Evolutionary conservation across 2,888 invertebrate species (phyloP).

Genomic region (Lithophane leautieri): DNA sequence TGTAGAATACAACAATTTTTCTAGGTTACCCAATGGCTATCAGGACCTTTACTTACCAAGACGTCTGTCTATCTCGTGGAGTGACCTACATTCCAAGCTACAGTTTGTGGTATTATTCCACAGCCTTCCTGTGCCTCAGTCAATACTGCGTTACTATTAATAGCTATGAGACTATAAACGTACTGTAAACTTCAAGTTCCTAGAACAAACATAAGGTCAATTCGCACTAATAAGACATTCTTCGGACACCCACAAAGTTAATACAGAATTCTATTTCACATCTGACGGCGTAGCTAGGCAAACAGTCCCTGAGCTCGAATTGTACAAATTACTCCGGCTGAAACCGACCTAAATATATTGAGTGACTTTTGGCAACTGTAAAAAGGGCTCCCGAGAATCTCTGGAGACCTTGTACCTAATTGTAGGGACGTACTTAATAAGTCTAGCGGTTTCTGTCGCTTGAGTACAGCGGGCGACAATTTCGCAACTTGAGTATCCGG

Average conservation of each 20-base stretch:
- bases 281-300: constrained; percentile 61
- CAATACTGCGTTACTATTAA: constrained; percentile 38
- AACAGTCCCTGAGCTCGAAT: constrained; percentile 71
- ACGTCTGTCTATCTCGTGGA: not conserved
- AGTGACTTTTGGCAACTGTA: constrained; percentile 67
- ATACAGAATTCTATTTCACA: constrained; percentile 64
- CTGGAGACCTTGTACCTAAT: constrained; percentile 65
- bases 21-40: not conserved
- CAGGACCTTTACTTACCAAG: not conserved
- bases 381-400: constrained; percentile 70
- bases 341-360: constrained; percentile 70
- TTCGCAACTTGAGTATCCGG: constrained; percentile 50
- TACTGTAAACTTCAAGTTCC: constrained; percentile 33
- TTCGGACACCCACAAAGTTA: constrained; percentile 68
- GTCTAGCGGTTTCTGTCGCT: constrained; percentile 53
- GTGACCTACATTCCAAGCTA: not conserved
- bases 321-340: constrained; percentile 71
- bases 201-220: constrained; percentile 46
- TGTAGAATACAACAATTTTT: not conserved
- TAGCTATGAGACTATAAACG: constrained; percentile 22
- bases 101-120: constrained; percentile 1
- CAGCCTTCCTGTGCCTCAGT: not conserved
- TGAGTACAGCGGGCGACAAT: constrained; percentile 47
- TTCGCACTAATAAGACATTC: constrained; percentile 69
- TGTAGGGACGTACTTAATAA: constrained; percentile 63